Percentiles rank a stretch among this genome's conserved stretches.
These are phyloP conservation scores for Leptobrachium leishanense DNA, from an alignment of 2,113 vertebrate genomes.

Conservation along the genomic window DNA sequence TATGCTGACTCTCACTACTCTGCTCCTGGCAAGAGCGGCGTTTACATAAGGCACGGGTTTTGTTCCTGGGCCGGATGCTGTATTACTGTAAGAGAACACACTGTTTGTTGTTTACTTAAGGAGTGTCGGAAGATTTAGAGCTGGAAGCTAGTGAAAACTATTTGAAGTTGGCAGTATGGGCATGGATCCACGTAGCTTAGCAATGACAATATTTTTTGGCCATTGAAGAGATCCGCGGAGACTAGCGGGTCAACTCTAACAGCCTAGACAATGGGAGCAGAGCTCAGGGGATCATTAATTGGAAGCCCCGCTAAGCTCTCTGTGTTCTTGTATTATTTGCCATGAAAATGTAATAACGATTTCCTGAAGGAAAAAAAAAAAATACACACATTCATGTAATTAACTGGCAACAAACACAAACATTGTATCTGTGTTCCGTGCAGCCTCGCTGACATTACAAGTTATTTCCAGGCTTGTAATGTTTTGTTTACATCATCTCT, in stretches of 20 bases:
- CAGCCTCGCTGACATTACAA: too few species aligned
- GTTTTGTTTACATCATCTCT: too few species aligned
- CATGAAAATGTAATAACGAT: too few species aligned
- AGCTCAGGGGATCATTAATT: not conserved
- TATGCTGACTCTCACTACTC: slow-evolving; percentile 5
- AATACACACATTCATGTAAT: too few species aligned
- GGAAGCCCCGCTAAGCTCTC: not conserved
- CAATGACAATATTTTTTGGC: not conserved
- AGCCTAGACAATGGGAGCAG: not conserved
- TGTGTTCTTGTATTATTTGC: not conserved
- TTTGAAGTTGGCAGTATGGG: not conserved
- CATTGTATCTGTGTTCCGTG: too few species aligned
- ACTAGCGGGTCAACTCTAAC: not conserved
- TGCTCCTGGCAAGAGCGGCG: slow-evolving; percentile 12
- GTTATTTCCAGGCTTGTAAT: too few species aligned
- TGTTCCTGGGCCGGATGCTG: slow-evolving; percentile 30
- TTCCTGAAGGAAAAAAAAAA: too few species aligned
- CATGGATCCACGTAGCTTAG: not conserved
- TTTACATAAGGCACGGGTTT: slow-evolving; percentile 21
- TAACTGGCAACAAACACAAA: too few species aligned
- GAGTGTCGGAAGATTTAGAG: slow-evolving; percentile 10
- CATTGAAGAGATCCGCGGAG: not conserved
- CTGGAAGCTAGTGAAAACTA: not conserved
- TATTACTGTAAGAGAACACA: slow-evolving; percentile 21
- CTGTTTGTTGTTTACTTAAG: slow-evolving; percentile 32